Evolutionary conservation across 1,140 invertebrate genomes (phyloP).

Genomic region (Ganaspis sp.): DNA sequence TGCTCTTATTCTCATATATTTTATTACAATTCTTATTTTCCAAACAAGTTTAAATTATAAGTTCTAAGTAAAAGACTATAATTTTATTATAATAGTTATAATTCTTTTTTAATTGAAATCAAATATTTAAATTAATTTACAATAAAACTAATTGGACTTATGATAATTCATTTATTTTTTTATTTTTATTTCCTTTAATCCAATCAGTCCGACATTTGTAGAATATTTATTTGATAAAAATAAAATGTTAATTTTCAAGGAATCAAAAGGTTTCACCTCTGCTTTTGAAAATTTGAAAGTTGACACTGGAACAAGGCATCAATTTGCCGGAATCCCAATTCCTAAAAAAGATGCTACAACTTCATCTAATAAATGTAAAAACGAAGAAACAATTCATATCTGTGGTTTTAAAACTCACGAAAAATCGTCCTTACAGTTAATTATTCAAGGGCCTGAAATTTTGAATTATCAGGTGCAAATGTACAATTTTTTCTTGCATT

Average conservation of each 20-base stretch:
- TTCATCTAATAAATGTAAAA: slow-evolving; percentile 55
- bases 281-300: slow-evolving; percentile 59
- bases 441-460: slow-evolving; percentile 64
- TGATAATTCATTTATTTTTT: too few species aligned
- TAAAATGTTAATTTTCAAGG: too few species aligned
- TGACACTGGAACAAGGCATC: slow-evolving; percentile 43
- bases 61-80: too few species aligned
- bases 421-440: slow-evolving; percentile 59
- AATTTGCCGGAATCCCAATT: slow-evolving; percentile 47
- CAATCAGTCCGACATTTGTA: too few species aligned
- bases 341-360: slow-evolving; percentile 58
- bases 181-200: too few species aligned
- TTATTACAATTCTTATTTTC: slow-evolving; percentile 32
- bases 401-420: slow-evolving; percentile 62
- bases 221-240: too few species aligned
- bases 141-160: too few species aligned
- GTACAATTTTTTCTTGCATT: too few species aligned
- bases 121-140: too few species aligned
- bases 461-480: slow-evolving; percentile 67
- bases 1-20: neutral
- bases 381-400: slow-evolving; percentile 35
- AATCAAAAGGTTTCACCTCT: slow-evolving; percentile 52
- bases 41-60: too few species aligned
- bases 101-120: too few species aligned
- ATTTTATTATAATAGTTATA: too few species aligned